These are phyloP conservation scores for Nymphalis urticae DNA, from an alignment of 2,888 invertebrate genomes.

Conservation along the genomic window DNA sequence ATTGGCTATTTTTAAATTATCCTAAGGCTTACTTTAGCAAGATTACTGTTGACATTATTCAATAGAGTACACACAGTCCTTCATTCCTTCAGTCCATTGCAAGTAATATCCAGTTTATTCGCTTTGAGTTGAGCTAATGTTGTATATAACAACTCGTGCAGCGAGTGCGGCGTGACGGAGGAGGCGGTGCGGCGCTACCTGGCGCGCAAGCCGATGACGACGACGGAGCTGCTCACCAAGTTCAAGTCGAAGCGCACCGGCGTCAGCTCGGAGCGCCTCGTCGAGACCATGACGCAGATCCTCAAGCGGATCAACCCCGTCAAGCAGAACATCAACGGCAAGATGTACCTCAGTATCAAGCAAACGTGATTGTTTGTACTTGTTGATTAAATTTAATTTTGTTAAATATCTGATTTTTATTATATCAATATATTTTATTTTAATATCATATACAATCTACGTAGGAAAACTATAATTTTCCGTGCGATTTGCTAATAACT, in stretches of 20 bases:
- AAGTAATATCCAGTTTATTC: too few relatives aligned
- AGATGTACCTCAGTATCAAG: conserved; percentile 96
- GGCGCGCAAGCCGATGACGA: conserved; percentile 98
- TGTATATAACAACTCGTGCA: conserved; percentile 53
- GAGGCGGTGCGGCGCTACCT: conserved; percentile 97
- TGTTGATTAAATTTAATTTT: conserved; percentile 28
- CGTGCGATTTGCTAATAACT: too few relatives aligned
- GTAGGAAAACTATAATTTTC: too few relatives aligned
- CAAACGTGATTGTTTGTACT: conserved; percentile 56
- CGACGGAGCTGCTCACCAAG: conserved; percentile 96
- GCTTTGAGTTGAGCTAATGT: too few relatives aligned
- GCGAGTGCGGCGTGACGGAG: conserved; percentile 95
- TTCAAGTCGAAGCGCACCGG: conserved; percentile 97
- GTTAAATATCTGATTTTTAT: conserved; percentile 18
- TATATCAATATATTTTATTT: background rate
- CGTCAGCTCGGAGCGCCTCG: conserved; percentile 93
- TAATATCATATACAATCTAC: too few relatives aligned
- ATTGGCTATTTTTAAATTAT: too few relatives aligned
- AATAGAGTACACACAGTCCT: too few relatives aligned
- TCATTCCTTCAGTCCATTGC: too few relatives aligned
- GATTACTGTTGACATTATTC: too few relatives aligned
- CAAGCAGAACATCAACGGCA: conserved; percentile 94
- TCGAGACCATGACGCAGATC: conserved; percentile 96
- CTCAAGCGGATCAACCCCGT: conserved; percentile 96
- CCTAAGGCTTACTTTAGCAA: too few relatives aligned